A percentile compares a stretch with the other conserved stretches of the same genome.
These are phyloP conservation scores for Sparus aurata DNA, from an alignment of 2,797 vertebrate species.

Conservation along the genomic window DNA sequence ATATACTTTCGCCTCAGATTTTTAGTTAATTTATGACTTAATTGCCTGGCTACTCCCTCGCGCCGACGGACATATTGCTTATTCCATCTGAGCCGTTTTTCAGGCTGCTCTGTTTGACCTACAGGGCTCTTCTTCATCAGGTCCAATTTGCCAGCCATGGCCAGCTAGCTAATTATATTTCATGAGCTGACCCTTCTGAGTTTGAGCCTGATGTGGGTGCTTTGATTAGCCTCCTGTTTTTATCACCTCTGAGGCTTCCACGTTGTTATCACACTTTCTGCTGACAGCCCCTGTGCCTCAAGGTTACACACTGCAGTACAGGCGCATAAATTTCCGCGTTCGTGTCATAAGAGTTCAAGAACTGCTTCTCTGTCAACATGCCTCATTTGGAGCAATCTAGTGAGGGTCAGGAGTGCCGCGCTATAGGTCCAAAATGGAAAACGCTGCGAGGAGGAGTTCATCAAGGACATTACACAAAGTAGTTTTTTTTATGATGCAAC, in stretches of 20 bases:
- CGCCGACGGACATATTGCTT: constrained; percentile 75
- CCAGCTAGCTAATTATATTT: constrained; percentile 85
- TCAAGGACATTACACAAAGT: constrained; percentile 53
- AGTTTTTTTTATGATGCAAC: constrained; percentile 16
- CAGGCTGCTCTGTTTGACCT: constrained; percentile 77
- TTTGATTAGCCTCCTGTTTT: constrained; percentile 87
- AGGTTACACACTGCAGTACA: constrained; percentile 79
- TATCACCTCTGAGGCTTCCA: constrained; percentile 80
- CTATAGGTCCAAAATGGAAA: constrained; percentile 54
- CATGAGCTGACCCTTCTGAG: constrained; percentile 81
- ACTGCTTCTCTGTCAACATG: constrained; percentile 68
- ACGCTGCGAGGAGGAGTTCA: constrained; percentile 49
- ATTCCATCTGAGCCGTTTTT: constrained; percentile 78
- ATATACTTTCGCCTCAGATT: constrained; percentile 67
- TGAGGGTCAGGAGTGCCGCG: constrained; percentile 56
- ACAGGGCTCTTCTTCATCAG: constrained; percentile 81
- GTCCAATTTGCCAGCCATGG: constrained; percentile 81
- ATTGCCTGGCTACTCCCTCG: constrained; percentile 74
- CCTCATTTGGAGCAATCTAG: constrained; percentile 73
- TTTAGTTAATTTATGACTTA: constrained; percentile 77
- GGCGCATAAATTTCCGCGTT: constrained; percentile 75
- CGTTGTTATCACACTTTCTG: constrained; percentile 82
- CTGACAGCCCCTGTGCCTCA: constrained; percentile 79
- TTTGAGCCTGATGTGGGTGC: constrained; percentile 76
- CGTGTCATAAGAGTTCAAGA: constrained; percentile 76